A percentile compares a stretch with the other conserved stretches of the same genome.
These are phyloP conservation scores for Notechis scutatus DNA, from an alignment of 2,113 vertebrate species.

Conservation along the genomic window DNA sequence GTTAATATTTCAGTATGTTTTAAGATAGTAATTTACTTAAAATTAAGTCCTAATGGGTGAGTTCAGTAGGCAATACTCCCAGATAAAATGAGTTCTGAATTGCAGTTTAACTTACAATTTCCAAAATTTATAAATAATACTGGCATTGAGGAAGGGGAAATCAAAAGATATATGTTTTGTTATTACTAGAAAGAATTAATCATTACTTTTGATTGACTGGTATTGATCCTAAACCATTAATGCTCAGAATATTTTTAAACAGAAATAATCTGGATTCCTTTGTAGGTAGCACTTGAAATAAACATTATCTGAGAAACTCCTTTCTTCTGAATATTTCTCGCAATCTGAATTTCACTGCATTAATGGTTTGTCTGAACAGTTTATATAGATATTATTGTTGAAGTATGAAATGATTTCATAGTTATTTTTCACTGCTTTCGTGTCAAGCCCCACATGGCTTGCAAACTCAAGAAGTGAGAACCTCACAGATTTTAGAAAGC, in stretches of 20 bases:
- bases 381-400: not conserved
- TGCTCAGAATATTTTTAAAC: not conserved
- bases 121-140: not conserved
- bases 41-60: not conserved
- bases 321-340: conserved; percentile 1
- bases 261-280: not conserved
- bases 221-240: not conserved
- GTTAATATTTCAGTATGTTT: not conserved
- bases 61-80: not conserved
- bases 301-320: not conserved
- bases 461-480: not conserved
- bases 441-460: not conserved
- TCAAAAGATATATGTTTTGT: not conserved
- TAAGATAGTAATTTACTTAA: not conserved
- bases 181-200: not conserved
- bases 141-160: not conserved
- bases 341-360: not conserved
- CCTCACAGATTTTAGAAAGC: not conserved
- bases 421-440: not conserved
- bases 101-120: not conserved
- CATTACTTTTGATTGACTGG: not conserved
- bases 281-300: not conserved
- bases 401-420: conserved; percentile 1
- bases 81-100: not conserved
- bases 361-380: not conserved